Evolutionary conservation across 2,797 vertebrate species (phyloP).

Genomic region (Lemur catta): DNA sequence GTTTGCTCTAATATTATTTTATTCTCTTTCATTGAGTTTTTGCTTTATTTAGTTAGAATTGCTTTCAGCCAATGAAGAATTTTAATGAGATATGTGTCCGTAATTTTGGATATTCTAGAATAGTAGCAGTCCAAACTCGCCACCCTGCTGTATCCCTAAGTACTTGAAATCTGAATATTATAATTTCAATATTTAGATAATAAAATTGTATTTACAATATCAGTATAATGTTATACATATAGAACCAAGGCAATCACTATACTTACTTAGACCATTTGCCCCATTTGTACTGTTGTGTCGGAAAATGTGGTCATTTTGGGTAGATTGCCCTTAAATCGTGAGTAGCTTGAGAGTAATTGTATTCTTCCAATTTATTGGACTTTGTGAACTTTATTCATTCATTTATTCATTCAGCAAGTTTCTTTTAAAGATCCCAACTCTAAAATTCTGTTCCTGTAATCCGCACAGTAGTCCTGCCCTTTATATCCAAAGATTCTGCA

Average conservation of each 20-base stretch:
- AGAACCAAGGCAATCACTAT: background rate
- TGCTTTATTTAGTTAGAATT: background rate
- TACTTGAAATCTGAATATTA: background rate
- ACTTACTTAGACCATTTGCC: background rate
- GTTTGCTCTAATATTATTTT: background rate
- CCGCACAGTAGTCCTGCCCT: background rate
- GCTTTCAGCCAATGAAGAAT: background rate
- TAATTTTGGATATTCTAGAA: background rate
- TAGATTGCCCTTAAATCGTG: background rate
- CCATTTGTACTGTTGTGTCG: background rate
- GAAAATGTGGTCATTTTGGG: constrained; percentile 15
- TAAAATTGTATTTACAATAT: background rate
- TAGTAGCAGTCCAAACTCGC: background rate
- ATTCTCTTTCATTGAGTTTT: background rate
- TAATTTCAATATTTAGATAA: background rate
- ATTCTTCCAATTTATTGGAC: background rate
- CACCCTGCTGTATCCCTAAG: background rate
- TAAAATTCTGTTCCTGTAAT: background rate
- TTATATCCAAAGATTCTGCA: background rate
- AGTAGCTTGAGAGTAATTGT: background rate
- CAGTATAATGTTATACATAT: background rate
- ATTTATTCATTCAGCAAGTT: background rate
- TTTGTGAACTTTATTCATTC: background rate
- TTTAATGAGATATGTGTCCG: background rate
- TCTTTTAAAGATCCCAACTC: background rate